phyloP scores from a whole-genome alignment of 1,140 invertebrate species.

The Acarapis woodi region DNA sequence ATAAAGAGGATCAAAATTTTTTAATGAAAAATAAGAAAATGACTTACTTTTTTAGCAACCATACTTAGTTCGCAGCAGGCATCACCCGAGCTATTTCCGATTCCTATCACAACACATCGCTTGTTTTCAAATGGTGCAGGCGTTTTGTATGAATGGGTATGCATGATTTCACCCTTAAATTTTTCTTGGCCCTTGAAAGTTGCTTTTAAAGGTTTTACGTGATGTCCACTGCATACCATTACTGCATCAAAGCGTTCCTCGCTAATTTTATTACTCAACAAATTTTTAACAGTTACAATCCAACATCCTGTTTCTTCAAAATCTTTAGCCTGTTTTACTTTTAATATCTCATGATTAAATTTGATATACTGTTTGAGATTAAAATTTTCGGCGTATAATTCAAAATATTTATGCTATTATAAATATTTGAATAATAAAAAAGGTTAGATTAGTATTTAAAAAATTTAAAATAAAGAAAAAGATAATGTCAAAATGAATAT shows the following conservation, averaged over 20 bases:
- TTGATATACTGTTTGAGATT: slow-evolving; percentile 9
- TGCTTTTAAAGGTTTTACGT: slow-evolving; percentile 15
- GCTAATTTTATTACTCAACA: slow-evolving; percentile 11
- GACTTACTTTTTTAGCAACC: slow-evolving; percentile 4
- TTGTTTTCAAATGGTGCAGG: slow-evolving; percentile 18
- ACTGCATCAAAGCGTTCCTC: slow-evolving; percentile 11
- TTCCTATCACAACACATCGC: slow-evolving; percentile 22
- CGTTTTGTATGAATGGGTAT: slow-evolving; percentile 20
- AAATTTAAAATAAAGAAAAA: too few relatives aligned
- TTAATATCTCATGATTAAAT: slow-evolving; percentile 9
- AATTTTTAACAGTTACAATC: slow-evolving; percentile 15
- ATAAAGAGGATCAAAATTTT: too few relatives aligned
- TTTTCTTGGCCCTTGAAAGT: slow-evolving; percentile 13
- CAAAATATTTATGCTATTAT: slow-evolving; percentile 14
- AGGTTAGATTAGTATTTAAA: neutral
- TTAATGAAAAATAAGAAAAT: too few relatives aligned
- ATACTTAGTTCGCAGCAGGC: slow-evolving; percentile 11
- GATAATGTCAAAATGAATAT: too few relatives aligned
- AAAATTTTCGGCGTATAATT: slow-evolving; percentile 15
- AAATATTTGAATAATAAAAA: neutral
- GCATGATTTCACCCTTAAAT: slow-evolving; percentile 16
- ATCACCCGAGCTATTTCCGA: slow-evolving; percentile 25
- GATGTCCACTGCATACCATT: slow-evolving; percentile 15
- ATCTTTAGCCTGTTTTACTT: slow-evolving; percentile 14
- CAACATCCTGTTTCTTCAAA: slow-evolving; percentile 18